phyloP scores from a whole-genome alignment of 2,888 invertebrate species.

The Lepetodrilus schrolli region DNA sequence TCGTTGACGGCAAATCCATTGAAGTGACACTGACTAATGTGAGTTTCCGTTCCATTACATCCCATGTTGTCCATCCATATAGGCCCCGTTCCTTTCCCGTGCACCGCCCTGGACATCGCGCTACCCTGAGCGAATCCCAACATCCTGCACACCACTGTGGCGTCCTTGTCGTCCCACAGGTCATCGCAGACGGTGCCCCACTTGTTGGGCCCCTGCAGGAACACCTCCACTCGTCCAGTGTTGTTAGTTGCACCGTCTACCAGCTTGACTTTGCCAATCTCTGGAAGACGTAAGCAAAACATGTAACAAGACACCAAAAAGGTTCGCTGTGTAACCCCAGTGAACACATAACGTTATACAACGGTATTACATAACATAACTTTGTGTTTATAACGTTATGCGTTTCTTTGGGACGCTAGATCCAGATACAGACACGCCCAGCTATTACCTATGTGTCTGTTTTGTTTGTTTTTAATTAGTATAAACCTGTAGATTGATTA shows the following conservation, averaged over 20 bases:
- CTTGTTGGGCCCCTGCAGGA: constrained; percentile 53
- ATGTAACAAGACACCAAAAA: too few relatives aligned
- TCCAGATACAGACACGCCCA: too few relatives aligned
- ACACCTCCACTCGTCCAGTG: constrained; percentile 82
- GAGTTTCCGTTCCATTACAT: constrained; percentile 43
- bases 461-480: too few relatives aligned
- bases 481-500: too few relatives aligned
- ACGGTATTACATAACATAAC: too few relatives aligned
- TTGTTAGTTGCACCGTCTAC: constrained; percentile 78
- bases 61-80: constrained; percentile 54
- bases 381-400: too few relatives aligned
- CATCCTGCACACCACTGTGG: constrained; percentile 60
- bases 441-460: too few relatives aligned
- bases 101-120: constrained; percentile 44
- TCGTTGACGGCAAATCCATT: constrained; percentile 43
- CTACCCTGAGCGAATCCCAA: constrained; percentile 58
- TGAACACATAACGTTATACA: too few relatives aligned
- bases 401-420: too few relatives aligned
- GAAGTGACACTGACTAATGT: constrained; percentile 38
- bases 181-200: constrained; percentile 71
- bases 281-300: too few relatives aligned
- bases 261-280: constrained; percentile 79
- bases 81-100: constrained; percentile 40
- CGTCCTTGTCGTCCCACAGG: constrained; percentile 62
- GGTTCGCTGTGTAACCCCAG: too few relatives aligned